Evolutionary conservation across 2,888 invertebrate genomes (phyloP), one percentile per base, ranked within the genome.

Genomic region (Junonia oenone): DNA sequence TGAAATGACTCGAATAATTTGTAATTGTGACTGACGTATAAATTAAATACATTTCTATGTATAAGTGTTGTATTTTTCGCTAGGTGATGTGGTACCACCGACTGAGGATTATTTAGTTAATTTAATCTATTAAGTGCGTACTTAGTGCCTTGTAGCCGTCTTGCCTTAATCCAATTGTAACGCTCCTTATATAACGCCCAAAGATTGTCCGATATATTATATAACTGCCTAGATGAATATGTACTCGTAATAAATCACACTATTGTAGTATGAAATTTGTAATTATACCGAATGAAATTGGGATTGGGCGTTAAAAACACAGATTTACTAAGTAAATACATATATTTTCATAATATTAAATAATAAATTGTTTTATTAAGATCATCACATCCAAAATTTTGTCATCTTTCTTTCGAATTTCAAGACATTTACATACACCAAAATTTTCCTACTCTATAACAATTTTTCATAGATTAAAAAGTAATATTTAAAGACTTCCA

Each of bases 141-240:
- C 76, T 76, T 73, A 69, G 83, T 83, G 83, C 82, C 81, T 81
- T 68, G 75, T 71, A 68, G 66, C 68, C 73, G 74, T 83, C 84
- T 83, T 85, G 83, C 83, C 84, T 76, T 75, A 6, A 68, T 64
- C 56, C 56, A 63, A 61, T 60, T 56, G 54, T 48, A 43, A 33
- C 48, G 15, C 15, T 2, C 22, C 27, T 45, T 52, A 35, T 29
- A 46, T 13, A 37, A 52, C 45, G 35, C 17, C 43, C 43, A 26
- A 43, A 43, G 43, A 43, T 26, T 13, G 13, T 43, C n/a, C n/a
- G 22, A 13, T 26, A 11, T 6, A n/a, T n/a, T 26, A 11, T 11
- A 19, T 40, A 40, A 19, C 5, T 11, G 17, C 1, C 19, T 40
- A 43, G 26, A 22, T 22, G 6, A 26, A 26, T 22, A 22, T 43